Evolutionary conservation across 2,797 vertebrate species (phyloP).

Genomic region (Clamator glandarius): DNA sequence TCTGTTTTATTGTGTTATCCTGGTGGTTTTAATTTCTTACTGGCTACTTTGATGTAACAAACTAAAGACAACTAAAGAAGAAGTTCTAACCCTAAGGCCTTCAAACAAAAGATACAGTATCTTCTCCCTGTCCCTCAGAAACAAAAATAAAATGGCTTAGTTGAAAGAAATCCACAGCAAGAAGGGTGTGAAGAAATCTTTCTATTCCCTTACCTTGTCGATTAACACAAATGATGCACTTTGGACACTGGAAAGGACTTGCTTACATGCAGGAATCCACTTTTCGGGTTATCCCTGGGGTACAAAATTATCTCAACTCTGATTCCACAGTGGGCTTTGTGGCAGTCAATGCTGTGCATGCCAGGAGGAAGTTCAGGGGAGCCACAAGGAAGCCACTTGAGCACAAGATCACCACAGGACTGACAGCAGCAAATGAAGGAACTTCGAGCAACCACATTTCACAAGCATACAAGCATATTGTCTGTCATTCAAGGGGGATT

Average conservation of each 20-base stretch:
- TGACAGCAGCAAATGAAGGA: background rate
- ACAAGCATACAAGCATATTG: background rate
- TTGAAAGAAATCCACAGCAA: conserved; percentile 38
- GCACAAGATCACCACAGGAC: background rate
- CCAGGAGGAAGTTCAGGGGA: background rate
- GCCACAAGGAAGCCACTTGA: background rate
- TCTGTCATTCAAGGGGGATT: background rate
- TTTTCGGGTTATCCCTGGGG: background rate
- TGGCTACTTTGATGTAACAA: conserved; percentile 52
- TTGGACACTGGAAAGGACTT: background rate
- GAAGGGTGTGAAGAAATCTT: conserved; percentile 35
- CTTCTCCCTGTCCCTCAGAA: conserved; percentile 34
- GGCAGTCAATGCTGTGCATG: background rate
- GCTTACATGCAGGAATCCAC: background rate
- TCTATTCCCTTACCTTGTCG: background rate
- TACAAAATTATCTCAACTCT: background rate
- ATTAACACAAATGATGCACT: conserved; percentile 27
- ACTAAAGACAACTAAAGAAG: conserved; percentile 43
- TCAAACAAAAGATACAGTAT: conserved; percentile 49
- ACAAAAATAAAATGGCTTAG: conserved; percentile 44
- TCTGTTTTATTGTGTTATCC: conserved; percentile 62
- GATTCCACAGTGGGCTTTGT: rapidly evolving
- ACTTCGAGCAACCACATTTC: background rate
- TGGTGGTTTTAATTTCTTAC: conserved; percentile 64
- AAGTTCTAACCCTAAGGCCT: conserved; percentile 58